Base-by-base conservation (phyloP, 2,113 vertebrate species). In the Rattus norvegicus region DNA sequence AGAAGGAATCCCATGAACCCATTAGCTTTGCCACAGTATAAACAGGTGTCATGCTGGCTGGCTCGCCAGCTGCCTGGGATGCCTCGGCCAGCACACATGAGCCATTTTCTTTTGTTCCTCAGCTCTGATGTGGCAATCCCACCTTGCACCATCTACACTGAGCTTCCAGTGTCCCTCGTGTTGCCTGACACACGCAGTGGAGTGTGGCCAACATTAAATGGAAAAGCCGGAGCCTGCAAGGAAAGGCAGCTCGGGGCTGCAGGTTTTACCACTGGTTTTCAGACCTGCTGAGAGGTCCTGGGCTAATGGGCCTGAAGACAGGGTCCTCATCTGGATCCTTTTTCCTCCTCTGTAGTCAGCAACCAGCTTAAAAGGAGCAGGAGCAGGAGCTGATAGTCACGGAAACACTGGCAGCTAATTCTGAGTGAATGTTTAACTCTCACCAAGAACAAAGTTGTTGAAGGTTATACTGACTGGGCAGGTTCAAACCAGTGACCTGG, bases 371-470 rank as follows among this genome's bases (percentile, higher is more conserved):
- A 54, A 91, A 19, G 61, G 39, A 89, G 43, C 24, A 70, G 26
- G 63, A 8, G 90, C 19, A 16, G n/a, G 39, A 14, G 85, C 28
- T 73, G 28, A 43, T 76, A 72, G 24, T 28, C 80, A 26, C 73
- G 61, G 30, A 89, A 96, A 59, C 12, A 3, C 19, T 1, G 3
- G 7, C 28, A 30, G 19, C 54, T 75, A 96, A 39, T 73, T 94
- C 81, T 12, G 17, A 59, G 59, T 72, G 36, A 96, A 86, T 89
- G 33, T 91, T 91, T 81, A 96, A 83, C 16, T 91, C 96, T 91
- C 81, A 59, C 73, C 59, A 90, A 90, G n/a, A 5, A 5, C 20
- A 14, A 22, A 94, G 52, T 47, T 59, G 7, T 7, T 17, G 28
- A 80, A 89, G 56, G 30, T 17, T 79, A 14, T 91, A 36, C 20